A percentile compares a stretch with the other conserved stretches of the same genome.
phyloP scores from a whole-genome alignment of 2,113 vertebrate genomes.

The Anser cygnoides region DNA sequence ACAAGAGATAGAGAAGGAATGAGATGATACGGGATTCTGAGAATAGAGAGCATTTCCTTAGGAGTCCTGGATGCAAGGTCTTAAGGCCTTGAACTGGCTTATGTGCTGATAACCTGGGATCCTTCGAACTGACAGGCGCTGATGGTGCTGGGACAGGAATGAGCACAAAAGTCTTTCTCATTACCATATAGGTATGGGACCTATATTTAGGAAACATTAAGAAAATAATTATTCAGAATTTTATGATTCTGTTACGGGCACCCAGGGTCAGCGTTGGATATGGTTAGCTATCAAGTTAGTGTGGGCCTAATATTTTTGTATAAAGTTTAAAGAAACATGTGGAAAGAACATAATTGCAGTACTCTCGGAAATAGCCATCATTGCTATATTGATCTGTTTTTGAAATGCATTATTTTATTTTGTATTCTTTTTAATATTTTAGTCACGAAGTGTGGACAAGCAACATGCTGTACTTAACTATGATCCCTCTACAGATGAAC shows the following conservation, averaged over 20 bases:
- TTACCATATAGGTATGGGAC: background rate
- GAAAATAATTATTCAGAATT: background rate
- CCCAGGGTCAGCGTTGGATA: accelerated
- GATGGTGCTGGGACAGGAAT: background rate
- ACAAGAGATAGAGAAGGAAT: background rate
- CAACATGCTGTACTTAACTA: constrained; percentile 98
- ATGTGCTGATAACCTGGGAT: background rate
- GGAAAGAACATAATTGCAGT: background rate
- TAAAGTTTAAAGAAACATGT: background rate
- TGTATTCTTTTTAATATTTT: constrained; percentile 18
- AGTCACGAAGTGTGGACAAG: constrained; percentile 98
- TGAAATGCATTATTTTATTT: background rate
- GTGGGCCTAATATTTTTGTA: background rate
- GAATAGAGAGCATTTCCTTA: background rate
- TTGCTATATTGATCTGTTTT: background rate
- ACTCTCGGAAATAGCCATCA: background rate
- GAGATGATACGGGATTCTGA: background rate
- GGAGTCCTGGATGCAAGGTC: background rate
- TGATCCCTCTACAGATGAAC: constrained; percentile 87
- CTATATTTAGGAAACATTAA: background rate
- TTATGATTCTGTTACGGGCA: background rate
- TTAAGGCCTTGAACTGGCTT: background rate
- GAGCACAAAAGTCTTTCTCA: background rate
- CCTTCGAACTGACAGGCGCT: background rate
- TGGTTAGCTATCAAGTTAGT: background rate